Conservation (phyloP, 2,113 vertebrate genomes). For the Craseonycteris thonglongyai region DNA sequence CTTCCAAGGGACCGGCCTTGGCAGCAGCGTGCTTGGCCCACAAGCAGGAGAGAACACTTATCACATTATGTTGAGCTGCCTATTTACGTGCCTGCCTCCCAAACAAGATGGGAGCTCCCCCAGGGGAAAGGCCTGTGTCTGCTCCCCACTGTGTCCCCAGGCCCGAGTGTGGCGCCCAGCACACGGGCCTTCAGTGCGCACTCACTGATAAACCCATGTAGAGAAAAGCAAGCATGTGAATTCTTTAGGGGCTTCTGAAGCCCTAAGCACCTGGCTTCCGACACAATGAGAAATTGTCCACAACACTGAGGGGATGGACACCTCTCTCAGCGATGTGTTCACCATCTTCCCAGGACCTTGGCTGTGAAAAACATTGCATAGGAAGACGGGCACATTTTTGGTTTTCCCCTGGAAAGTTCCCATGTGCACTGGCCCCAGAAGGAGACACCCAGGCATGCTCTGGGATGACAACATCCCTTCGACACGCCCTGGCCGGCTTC, state of each 20-base stretch:
- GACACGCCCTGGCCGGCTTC: neutral
- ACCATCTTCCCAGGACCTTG: neutral
- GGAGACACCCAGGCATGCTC: neutral
- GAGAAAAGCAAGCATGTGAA: neutral
- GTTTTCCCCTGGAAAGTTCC: neutral
- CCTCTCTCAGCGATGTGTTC: neutral
- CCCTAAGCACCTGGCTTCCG: neutral
- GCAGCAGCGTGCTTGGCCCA: constrained; percentile 13
- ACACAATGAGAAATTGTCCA: neutral
- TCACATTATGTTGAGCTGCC: constrained; percentile 37
- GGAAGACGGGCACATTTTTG: neutral
- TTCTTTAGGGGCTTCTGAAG: neutral
- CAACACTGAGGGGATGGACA: neutral
- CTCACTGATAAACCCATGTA: neutral
- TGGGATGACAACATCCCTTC: neutral
- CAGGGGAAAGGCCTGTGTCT: neutral
- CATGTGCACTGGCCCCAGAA: neutral
- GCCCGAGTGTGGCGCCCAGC: neutral
- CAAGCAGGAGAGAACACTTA: constrained; percentile 39
- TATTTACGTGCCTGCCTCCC: constrained; percentile 11
- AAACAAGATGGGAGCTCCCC: neutral
- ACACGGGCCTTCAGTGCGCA: neutral
- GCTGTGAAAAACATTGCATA: neutral
- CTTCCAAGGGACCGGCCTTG: constrained; percentile 50
- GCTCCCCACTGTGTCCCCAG: neutral